Evolutionary conservation across 2,888 invertebrate species (phyloP), one percentile per base, ranked within the genome.

Genomic region (Perizoma flavofasciatum): DNA sequence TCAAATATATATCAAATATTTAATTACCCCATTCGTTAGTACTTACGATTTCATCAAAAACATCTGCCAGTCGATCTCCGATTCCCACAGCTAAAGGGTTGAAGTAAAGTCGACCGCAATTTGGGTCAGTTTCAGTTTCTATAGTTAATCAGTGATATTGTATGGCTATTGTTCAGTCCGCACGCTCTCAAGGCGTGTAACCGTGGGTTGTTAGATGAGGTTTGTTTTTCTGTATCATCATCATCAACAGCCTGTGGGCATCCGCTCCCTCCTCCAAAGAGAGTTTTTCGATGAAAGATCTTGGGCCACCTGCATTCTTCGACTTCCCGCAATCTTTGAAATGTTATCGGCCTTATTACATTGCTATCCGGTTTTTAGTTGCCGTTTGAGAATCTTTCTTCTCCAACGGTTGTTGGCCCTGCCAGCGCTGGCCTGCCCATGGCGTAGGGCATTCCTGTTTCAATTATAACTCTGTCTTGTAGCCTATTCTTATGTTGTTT

Each of bases 91-190:
- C 33, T 37, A 53, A 55, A 55, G 60, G 60, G 59, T 59, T 49
- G 52, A 34, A 49, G 33, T 10, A 41, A 50, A 64, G 59, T 56
- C n/a, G 48, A 65, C 64, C 65, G 68, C 65, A 66, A 65, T 48
- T 44, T 48, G 50, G 50, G 63, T 63, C 73, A 54, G 61, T 74
- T 80, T 63, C 73, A 49, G 61, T 74, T 80, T 82, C 78, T 76
- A 82, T 77, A 76, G 83, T 78, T 83, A 83, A 83, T 83, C 83
- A 83, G 75, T 66, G 67, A 72, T 75, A 83, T 83, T 83, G 83
- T 83, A 76, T 76, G 34, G 22, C 47, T 34, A 57, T 62, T 62
- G 57, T 62, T 51, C 54, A n/a, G 43, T 33, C 44, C 39, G 41
- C 41, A 41, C 41, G 41, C 41, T 37, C 37, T 6, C 51, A 49